Evolutionary conservation across 2,888 invertebrate genomes (phyloP).

Genomic region (Imbricaverruca yamaguchii): DNA sequence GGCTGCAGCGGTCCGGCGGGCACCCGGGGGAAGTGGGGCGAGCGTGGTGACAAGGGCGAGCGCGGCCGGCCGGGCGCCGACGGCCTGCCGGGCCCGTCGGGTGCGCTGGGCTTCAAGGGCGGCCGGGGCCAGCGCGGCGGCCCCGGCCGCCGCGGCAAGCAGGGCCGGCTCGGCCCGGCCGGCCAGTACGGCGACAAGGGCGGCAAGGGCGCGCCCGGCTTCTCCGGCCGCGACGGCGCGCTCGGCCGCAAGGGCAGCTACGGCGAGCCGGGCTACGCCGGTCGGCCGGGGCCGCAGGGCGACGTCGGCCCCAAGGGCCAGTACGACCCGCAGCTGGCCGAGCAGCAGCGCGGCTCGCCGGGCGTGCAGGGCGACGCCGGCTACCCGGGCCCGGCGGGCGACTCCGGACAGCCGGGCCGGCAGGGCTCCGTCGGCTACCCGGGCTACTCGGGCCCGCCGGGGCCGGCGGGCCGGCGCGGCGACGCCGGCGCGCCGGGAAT

Average conservation of each 20-base stretch:
- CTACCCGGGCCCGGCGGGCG: not conserved
- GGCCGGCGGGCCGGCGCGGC: constrained; percentile 29
- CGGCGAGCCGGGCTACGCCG: constrained; percentile 30
- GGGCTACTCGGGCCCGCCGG: constrained; percentile 28
- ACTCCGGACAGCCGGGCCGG: not conserved
- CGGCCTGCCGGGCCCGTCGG: constrained; percentile 26
- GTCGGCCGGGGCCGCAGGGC: constrained; percentile 31
- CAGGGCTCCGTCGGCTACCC: not conserved
- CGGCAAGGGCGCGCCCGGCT: constrained; percentile 34
- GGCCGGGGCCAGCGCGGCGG: constrained; percentile 30
- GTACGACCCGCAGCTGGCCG: constrained; percentile 27
- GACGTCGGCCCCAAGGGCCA: constrained; percentile 31
- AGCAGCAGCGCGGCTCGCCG: not conserved
- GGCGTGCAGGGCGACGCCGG: constrained; percentile 14
- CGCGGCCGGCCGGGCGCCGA: constrained; percentile 24
- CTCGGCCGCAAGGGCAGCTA: constrained; percentile 30
- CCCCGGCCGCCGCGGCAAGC: constrained; percentile 34
- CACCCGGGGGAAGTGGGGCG: constrained; percentile 29
- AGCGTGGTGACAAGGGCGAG: constrained; percentile 28
- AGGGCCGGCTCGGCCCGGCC: constrained; percentile 30
- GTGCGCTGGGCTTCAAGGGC: constrained; percentile 34
- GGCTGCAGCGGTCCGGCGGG: not conserved
- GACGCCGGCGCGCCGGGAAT: constrained; percentile 31
- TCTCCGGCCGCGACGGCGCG: constrained; percentile 30
- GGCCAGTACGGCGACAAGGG: constrained; percentile 33